Conservation (phyloP, 2,797 vertebrate genomes). For the Galago senegalensis region DNA sequence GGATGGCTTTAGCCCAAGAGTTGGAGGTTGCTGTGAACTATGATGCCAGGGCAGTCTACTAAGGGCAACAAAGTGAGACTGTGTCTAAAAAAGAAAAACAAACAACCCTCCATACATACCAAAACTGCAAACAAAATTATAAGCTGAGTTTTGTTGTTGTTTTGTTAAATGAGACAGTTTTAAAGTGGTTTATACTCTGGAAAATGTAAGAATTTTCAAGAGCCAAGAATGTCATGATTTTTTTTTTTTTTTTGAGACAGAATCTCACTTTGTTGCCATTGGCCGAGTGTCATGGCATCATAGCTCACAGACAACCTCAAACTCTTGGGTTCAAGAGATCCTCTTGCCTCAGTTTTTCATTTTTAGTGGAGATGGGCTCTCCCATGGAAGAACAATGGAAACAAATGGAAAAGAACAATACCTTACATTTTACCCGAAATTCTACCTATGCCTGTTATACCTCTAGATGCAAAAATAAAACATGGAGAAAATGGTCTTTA, state of each 20-base stretch:
- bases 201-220: constrained; percentile 37
- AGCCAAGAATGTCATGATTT: background rate
- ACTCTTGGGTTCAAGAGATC: too few species aligned
- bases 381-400: too few species aligned
- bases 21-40: too few species aligned
- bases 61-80: too few species aligned
- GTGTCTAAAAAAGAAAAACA: background rate
- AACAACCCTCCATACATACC: background rate
- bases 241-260: background rate
- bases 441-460: background rate
- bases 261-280: too few species aligned
- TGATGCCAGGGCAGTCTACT: too few species aligned
- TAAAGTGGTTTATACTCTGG: background rate
- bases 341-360: too few species aligned
- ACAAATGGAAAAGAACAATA: background rate
- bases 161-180: background rate
- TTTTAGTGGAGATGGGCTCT: too few species aligned
- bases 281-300: too few species aligned
- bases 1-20: too few species aligned
- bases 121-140: constrained; percentile 8
- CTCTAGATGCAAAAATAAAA: constrained; percentile 5
- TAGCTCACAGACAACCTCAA: too few species aligned
- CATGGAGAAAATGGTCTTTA: background rate
- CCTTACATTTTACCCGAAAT: background rate
- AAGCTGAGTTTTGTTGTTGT: background rate